A percentile compares a stretch with the other conserved stretches of the same genome.
phyloP scores from a whole-genome alignment of 2,888 invertebrate species.

The Platycnemis pennipes region DNA sequence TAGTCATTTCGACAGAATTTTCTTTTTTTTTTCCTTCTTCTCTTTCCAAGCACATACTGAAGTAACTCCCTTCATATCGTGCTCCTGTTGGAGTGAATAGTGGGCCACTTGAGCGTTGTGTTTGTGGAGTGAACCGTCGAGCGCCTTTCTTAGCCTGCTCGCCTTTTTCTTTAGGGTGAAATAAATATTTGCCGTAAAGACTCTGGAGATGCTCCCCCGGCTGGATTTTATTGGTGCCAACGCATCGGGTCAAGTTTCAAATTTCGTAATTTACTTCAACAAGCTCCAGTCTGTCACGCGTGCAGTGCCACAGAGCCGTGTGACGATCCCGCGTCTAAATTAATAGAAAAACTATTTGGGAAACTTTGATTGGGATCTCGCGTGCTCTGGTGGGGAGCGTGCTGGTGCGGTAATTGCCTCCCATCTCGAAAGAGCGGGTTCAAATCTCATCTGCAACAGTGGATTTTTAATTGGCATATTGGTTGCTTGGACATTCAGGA shows the following conservation, averaged over 20 bases:
- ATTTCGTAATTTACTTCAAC: neutral
- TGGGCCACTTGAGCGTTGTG: neutral
- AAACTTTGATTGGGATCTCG: too few species aligned
- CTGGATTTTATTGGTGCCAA: neutral
- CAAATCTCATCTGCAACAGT: too few species aligned
- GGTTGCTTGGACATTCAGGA: too few species aligned
- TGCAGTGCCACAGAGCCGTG: neutral
- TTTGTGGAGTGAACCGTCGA: neutral
- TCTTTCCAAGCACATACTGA: neutral
- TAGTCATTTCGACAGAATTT: neutral
- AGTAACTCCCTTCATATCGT: neutral
- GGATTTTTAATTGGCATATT: too few species aligned
- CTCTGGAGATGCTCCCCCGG: neutral
- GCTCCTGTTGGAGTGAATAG: neutral
- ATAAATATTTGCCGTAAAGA: neutral
- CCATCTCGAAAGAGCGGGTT: too few species aligned
- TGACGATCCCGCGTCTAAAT: neutral
- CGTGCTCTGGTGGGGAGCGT: too few species aligned
- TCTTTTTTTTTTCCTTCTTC: neutral
- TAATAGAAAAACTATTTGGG: neutral
- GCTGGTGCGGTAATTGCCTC: too few species aligned
- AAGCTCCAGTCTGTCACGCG: neutral
- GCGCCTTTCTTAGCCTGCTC: neutral
- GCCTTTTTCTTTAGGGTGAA: neutral
- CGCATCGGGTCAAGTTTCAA: neutral